Conservation (phyloP, 1,140 invertebrate species). For the Bradysia coprophila region DNA sequence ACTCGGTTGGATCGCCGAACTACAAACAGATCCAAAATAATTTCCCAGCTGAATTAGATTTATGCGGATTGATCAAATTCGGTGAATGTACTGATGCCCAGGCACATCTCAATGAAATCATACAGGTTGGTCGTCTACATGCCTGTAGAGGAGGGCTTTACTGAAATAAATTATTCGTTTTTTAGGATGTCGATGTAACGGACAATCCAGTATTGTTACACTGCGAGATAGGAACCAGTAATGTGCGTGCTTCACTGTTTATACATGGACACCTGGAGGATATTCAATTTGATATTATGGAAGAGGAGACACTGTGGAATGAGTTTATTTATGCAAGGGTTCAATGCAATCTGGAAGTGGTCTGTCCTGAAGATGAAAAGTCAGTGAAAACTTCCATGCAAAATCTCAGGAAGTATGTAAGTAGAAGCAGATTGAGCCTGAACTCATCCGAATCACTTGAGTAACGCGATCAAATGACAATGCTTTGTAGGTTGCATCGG, state of each 20-base stretch:
- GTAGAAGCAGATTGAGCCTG: constrained; percentile 6
- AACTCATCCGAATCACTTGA: constrained; percentile 4
- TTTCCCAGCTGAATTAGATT: constrained; percentile 52
- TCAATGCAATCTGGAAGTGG: constrained; percentile 31
- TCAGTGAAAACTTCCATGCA: constrained; percentile 33
- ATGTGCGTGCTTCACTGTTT: constrained; percentile 41
- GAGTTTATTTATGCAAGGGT: constrained; percentile 46
- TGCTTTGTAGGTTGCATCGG: constrained; percentile 9
- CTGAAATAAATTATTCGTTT: too few relatives aligned
- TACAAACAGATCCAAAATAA: constrained; percentile 37
- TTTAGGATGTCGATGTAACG: constrained; percentile 30
- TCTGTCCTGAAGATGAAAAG: constrained; percentile 30
- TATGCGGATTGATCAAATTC: constrained; percentile 48
- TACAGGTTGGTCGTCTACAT: constrained; percentile 52
- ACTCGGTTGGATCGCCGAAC: constrained; percentile 28
- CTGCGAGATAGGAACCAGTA: constrained; percentile 29
- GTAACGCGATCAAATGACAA: too few relatives aligned
- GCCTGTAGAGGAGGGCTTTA: too few relatives aligned
- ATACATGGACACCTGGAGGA: constrained; percentile 49
- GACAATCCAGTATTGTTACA: constrained; percentile 52
- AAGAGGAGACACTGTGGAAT: constrained; percentile 35
- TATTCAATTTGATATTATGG: constrained; percentile 37
- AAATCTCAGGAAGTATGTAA: constrained; percentile 31
- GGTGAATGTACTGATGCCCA: constrained; percentile 30
- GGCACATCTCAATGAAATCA: constrained; percentile 34